phyloP scores from a whole-genome alignment of 2,888 invertebrate genomes.

The Opisthograptis luteolata region DNA sequence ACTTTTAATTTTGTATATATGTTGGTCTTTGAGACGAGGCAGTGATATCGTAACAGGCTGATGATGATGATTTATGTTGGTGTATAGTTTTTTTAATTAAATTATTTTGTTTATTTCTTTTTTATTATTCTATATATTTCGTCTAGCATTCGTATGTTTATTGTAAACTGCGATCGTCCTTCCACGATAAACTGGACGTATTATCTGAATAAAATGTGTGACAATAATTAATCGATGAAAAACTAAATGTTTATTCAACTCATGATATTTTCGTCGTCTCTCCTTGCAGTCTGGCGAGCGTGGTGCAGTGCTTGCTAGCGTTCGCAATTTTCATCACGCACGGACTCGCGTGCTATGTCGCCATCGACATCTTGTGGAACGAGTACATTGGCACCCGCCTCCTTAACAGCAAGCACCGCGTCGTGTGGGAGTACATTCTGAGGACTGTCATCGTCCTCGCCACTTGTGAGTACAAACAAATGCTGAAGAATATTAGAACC shows the following conservation, averaged over 20 bases:
- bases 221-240: too few relatives aligned
- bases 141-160: too few relatives aligned
- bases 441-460: constrained; percentile 90
- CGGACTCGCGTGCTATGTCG: constrained; percentile 97
- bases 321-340: constrained; percentile 96
- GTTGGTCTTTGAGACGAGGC: too few relatives aligned
- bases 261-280: not conserved
- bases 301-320: constrained; percentile 89
- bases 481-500: too few relatives aligned
- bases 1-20: too few relatives aligned
- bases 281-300: constrained; percentile 86
- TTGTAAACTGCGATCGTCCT: too few relatives aligned
- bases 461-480: constrained; percentile 92
- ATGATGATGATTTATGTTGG: too few relatives aligned
- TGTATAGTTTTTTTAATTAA: too few relatives aligned
- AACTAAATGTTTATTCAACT: too few relatives aligned
- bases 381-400: constrained; percentile 86
- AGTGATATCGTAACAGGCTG: too few relatives aligned
- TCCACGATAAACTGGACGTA: too few relatives aligned
- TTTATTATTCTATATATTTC: not conserved
- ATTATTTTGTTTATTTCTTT: not conserved
- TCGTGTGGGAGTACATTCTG: constrained; percentile 90
- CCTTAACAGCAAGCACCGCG: constrained; percentile 84
- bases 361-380: constrained; percentile 96
- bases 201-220: too few relatives aligned